Conservation (phyloP, 2,888 invertebrate species). For the Heliconius aoede region DNA sequence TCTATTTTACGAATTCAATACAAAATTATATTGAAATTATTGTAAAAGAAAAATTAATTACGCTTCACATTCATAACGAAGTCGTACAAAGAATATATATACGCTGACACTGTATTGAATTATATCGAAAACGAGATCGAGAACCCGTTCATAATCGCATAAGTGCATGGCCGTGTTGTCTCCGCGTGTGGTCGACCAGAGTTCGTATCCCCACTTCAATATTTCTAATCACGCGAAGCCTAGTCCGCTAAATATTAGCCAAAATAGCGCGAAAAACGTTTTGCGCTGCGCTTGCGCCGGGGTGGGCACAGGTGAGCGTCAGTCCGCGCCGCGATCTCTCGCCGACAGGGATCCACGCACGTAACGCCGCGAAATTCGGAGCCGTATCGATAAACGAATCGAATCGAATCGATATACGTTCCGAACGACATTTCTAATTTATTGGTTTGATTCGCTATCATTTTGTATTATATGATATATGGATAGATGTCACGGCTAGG, state of each 20-base stretch:
- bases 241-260: conserved; percentile 82
- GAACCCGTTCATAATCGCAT: conserved; percentile 63
- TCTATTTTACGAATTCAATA: neutral
- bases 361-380: conserved; percentile 74
- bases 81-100: conserved; percentile 34
- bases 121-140: conserved; percentile 65
- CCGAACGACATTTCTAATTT: conserved; percentile 35
- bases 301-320: conserved; percentile 75
- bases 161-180: conserved; percentile 64
- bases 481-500: conserved; percentile 55
- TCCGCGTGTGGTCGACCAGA: conserved; percentile 59
- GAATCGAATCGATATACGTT: conserved; percentile 48
- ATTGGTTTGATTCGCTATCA: conserved; percentile 20
- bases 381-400: conserved; percentile 67
- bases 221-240: conserved; percentile 77
- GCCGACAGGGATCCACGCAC: conserved; percentile 78
- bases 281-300: conserved; percentile 76
- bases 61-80: conserved; percentile 31
- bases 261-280: conserved; percentile 83
- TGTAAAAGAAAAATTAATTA: neutral
- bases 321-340: conserved; percentile 79
- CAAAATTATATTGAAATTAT: neutral
- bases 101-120: conserved; percentile 48
- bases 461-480: conserved; percentile 38
- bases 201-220: conserved; percentile 56